Base-by-base conservation (phyloP, 2,888 invertebrate species). In the Octodonta nipae region DNA sequence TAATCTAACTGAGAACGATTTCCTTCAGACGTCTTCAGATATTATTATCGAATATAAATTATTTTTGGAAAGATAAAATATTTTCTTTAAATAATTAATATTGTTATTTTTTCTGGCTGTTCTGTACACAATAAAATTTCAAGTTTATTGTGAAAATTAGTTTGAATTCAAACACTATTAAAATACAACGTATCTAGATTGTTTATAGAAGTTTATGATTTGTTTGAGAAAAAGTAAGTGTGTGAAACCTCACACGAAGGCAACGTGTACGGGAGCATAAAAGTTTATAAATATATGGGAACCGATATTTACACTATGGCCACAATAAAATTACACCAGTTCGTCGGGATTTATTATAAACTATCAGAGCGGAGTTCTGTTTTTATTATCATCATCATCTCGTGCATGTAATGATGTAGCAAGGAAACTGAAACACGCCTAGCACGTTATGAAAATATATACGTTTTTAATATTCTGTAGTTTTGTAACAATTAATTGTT, bases 161-260 rank as follows among this genome's bases (percentile, higher is more conserved):
- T 47, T 47, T 46, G 41, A 46, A 45, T 47, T 45, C 41, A 47
- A 44, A 44, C 49, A 49, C 45, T 43, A 49, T 49, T 49, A 47
- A 49, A 46, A 47, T 44, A 47, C 46, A 45, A 47, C 47, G 46
- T 44, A 47, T 44, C 47, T 46, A 47, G 44, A 47, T 51, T 56
- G 58, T 58, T 58, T 57, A 56, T 47, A 48, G 50, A 48, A 53
- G 53, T 60, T 59, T 60, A 60, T 60, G 58, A 58, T 58, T 58
- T 57, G 57, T 56, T 58, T 58, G 54, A 56, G 55, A 56, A 52
- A 49, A 52, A 53, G 56, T 56, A 56, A 58, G 58, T 58, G 57
- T 54, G 58, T 58, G 53, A 56, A 58, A 57, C 58, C 60, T 55
- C 60, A 60, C 60, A 60, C 60, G 60, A 58, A 42, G n/a, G 59